Conservation (phyloP, 1,140 invertebrate species). For the Nasonia longicornis region DNA sequence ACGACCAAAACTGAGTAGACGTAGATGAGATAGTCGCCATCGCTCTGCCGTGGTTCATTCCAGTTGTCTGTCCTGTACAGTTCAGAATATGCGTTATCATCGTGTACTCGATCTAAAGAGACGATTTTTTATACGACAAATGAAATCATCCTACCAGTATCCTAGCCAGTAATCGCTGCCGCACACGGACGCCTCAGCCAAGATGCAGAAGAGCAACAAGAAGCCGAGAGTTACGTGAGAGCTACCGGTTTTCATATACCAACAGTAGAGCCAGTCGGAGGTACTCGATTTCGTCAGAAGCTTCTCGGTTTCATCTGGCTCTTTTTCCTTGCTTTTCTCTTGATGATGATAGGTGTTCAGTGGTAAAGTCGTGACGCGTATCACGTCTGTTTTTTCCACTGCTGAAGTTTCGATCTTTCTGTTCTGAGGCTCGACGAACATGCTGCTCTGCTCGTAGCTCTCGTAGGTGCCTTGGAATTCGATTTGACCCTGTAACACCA, state of each 20-base stretch:
- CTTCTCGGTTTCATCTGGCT: background rate
- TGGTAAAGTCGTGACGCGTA: background rate
- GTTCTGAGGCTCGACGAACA: background rate
- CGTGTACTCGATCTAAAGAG: background rate
- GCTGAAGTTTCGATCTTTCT: background rate
- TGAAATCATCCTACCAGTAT: constrained; percentile 72
- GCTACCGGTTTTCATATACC: constrained; percentile 77
- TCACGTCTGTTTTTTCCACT: background rate
- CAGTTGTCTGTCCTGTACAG: background rate
- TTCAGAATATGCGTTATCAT: background rate
- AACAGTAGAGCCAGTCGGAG: background rate
- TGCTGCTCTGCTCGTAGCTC: background rate
- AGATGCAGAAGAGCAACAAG: constrained; percentile 63
- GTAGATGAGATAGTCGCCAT: constrained; percentile 52
- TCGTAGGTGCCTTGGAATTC: background rate
- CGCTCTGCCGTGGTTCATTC: background rate
- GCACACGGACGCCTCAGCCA: constrained; percentile 50
- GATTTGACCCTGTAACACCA: background rate
- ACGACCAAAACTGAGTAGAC: constrained; percentile 63
- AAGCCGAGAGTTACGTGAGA: constrained; percentile 72
- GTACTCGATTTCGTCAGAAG: background rate
- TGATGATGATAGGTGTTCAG: background rate
- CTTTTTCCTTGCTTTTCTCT: background rate
- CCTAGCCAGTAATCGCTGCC: constrained; percentile 84
- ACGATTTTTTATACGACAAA: background rate